Evolutionary conservation across 2,888 invertebrate genomes (phyloP).

Genomic region (Herminia tarsipennalis): DNA sequence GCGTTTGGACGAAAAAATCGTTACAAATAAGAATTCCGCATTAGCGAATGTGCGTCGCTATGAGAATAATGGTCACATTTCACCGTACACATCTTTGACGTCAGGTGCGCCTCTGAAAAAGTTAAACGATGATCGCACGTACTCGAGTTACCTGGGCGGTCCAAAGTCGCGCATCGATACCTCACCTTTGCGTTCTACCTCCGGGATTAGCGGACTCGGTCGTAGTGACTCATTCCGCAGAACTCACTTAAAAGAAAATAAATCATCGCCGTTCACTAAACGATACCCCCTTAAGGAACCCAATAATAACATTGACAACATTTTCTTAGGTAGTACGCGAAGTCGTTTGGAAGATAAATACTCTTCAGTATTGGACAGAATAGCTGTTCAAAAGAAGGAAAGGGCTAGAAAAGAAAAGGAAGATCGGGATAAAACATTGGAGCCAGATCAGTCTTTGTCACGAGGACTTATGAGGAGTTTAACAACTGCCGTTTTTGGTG

Average conservation of each 20-base stretch:
- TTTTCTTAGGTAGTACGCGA: conserved; percentile 85
- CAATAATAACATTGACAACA: conserved; percentile 75
- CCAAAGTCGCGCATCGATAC: conserved; percentile 70
- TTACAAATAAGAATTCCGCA: conserved; percentile 66
- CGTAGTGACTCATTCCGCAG: conserved; percentile 81
- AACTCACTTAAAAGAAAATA: conserved; percentile 76
- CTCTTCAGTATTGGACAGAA: conserved; percentile 90
- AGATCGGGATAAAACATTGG: conserved; percentile 89
- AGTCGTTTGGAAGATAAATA: conserved; percentile 92
- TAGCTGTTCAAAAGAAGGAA: conserved; percentile 86
- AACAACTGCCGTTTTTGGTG: conserved; percentile 89
- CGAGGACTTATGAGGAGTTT: conserved; percentile 88
- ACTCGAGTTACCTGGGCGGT: conserved; percentile 73
- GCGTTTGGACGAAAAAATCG: conserved; percentile 75
- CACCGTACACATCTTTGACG: conserved; percentile 71
- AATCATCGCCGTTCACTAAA: conserved; percentile 76
- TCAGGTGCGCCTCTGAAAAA: conserved; percentile 64
- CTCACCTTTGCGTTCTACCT: conserved; percentile 73
- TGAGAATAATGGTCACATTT: conserved; percentile 74
- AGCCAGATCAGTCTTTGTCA: conserved; percentile 83
- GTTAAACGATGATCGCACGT: conserved; percentile 71
- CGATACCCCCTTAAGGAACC: conserved; percentile 79
- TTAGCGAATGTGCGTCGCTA: conserved; percentile 74
- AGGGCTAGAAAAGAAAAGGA: conserved; percentile 79
- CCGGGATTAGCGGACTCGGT: conserved; percentile 68